Base-by-base conservation (phyloP, 2,797 vertebrate genomes). In the Geotrypetes seraphini region DNA sequence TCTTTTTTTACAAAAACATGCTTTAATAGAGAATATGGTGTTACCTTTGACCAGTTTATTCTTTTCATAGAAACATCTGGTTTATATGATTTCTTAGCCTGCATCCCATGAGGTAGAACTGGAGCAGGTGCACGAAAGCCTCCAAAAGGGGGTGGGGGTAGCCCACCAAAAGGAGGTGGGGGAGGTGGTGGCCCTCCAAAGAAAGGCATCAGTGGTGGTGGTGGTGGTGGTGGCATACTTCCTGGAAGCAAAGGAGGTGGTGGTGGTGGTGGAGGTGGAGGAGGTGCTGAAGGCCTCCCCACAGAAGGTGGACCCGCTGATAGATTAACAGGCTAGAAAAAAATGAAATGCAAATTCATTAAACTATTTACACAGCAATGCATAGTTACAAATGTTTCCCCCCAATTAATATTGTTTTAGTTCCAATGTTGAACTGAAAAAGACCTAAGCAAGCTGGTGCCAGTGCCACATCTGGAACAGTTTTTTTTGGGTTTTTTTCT, bases 21-120 rank as follows among this genome's bases (percentile, higher is more conserved):
- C n/a, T n/a, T n/a, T n/a, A n/a, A n/a, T n/a, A n/a, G n/a, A n/a
- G n/a, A n/a, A n/a, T n/a, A n/a, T n/a, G 7, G 7, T 11, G 22
- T 34, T 88, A 99, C 95, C 93, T 99, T 97, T 9, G 78, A 84
- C 95, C 95, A 99, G 57, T 99, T 99, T 57, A 96, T 84, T 60
- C 92, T 86, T 78, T 93, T 97, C 92, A 97, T 96, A 9, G 85
- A 33, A 0, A 78, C 67, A 25, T 96, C 93, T 19, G 89, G 87
- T 23, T 81, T 89, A 50, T 94, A 99, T 18, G 57, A 49, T 53
- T 92, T 99, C 71, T 99, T 99, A 43, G 82, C 67, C 52, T 88
- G 71, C 69, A 99, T 87, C 43, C 95, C 95, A 15, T 90, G 91
- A 35, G 95, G 95, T 53, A 95, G 62, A 6, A 74, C 66, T 19